Percentiles rank a stretch among this genome's conserved stretches.
Evolutionary conservation across 1,140 invertebrate genomes (phyloP).

Genomic region (Microplitis demolitor): DNA sequence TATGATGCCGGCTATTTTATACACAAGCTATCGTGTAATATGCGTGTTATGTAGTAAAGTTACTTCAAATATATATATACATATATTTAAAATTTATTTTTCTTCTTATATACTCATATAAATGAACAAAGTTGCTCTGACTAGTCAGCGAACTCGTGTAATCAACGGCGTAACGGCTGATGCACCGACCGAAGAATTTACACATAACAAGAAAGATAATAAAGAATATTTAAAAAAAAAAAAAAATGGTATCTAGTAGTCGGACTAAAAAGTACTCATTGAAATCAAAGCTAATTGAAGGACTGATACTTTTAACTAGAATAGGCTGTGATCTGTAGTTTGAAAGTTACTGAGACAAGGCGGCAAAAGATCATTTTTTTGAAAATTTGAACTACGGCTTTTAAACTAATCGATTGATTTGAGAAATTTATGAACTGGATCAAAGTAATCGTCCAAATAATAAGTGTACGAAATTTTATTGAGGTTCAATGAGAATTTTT

Average conservation of each 20-base stretch:
- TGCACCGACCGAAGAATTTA: slow-evolving; percentile 9
- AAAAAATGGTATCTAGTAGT: background rate
- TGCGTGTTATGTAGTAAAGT: background rate
- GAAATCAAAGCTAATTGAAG: too few relatives aligned
- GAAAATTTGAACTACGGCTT: too few relatives aligned
- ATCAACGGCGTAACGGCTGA: slow-evolving; percentile 23
- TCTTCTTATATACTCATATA: background rate
- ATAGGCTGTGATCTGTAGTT: too few relatives aligned
- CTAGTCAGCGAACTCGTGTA: slow-evolving; percentile 20
- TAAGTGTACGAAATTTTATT: too few relatives aligned
- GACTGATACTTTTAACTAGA: too few relatives aligned
- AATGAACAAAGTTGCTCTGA: background rate
- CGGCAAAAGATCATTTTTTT: too few relatives aligned
- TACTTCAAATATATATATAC: background rate
- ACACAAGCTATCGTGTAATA: background rate
- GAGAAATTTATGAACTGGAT: too few relatives aligned
- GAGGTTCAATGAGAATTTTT: too few relatives aligned
- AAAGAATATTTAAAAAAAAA: background rate
- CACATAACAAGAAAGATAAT: background rate
- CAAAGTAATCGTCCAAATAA: too few relatives aligned
- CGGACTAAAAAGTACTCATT: background rate
- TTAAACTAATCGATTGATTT: too few relatives aligned
- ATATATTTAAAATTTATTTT: background rate
- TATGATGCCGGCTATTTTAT: background rate
- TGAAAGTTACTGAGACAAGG: too few relatives aligned